A percentile compares a stretch with the other conserved stretches of the same genome.
Conservation (phyloP, 2,888 invertebrate genomes). For the Ennomos fuscantarius region DNA sequence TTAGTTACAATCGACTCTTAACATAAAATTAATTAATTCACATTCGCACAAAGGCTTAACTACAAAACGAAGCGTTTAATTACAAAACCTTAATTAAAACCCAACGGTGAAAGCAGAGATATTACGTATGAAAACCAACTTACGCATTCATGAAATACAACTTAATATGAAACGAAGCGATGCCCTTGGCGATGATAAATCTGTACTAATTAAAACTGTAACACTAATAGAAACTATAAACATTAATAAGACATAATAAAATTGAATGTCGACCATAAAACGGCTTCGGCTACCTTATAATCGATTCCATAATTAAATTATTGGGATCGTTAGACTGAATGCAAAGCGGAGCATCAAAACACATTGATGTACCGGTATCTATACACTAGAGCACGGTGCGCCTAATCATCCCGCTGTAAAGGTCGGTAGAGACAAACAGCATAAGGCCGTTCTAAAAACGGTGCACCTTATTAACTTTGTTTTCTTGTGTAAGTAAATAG, state of each 20-base stretch:
- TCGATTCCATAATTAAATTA: conserved; percentile 52
- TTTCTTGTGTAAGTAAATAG: too few relatives aligned
- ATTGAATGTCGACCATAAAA: conserved; percentile 50
- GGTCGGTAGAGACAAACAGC: too few relatives aligned
- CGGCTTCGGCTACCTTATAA: conserved; percentile 46
- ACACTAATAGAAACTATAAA: conserved; percentile 46
- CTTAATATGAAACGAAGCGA: conserved; percentile 17
- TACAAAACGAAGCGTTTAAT: too few relatives aligned
- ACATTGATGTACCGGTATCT: conserved; percentile 1
- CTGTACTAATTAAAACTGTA: conserved; percentile 50
- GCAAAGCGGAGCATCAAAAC: conserved; percentile 33
- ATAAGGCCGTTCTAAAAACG: too few relatives aligned
- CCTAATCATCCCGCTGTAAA: too few relatives aligned
- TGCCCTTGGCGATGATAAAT: conserved; percentile 22
- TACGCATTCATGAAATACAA: conserved; percentile 15
- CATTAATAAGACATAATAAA: conserved; percentile 52
- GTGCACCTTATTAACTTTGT: too few relatives aligned
- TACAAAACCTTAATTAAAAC: conserved; percentile 5
- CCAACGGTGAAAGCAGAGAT: conserved; percentile 13
- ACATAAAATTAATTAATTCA: too few relatives aligned
- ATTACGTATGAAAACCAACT: conserved; percentile 22
- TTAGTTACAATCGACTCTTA: too few relatives aligned
- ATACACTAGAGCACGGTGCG: too few relatives aligned
- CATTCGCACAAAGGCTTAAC: too few relatives aligned
- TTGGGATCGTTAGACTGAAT: conserved; percentile 46